Base-by-base conservation (phyloP, 2,113 vertebrate species). In the Anhinga anhinga region DNA sequence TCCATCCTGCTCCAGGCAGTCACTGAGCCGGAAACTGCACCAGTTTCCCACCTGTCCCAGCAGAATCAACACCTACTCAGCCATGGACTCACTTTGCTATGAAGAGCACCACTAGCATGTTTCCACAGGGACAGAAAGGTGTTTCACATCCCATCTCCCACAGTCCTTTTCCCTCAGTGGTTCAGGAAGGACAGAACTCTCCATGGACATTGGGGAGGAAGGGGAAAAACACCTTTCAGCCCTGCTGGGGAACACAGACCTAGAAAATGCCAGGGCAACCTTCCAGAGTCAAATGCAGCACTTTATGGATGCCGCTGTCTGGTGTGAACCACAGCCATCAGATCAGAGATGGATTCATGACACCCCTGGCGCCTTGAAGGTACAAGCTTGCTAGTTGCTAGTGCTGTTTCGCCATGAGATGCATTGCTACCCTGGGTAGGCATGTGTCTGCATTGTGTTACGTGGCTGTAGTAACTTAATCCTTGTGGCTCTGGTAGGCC, bases 381-480 rank as follows among this genome's bases (percentile, higher is more conserved):
- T 55, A 47, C 38, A 40, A 63, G 13, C 29, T 61, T 70, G 10
- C 50, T 38, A 65, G 38, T 10, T 52, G 18, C 73, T 47, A 3
- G 9, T n/a, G 52, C 52, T 53, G 20, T 7, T 42, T 53, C 44
- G 38, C 58, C 40, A 22, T 2, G 53, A 29, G 29, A 47, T 26
- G 27, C 30, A 4, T 30, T 52, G 17, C 69, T 82, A 7, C 22
- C 59, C 13, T 0, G 0, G 13, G 44, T 36, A 47, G 40, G 13
- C 1, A 1, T 8, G 17, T 45, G 71, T 29, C 85, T 61, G 36
- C n/a, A 1, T 26, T n/a, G 10, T 47, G 18, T 50, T 34, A 8
- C 2, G 3, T 17, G 85, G 55, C 53, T 70, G 49, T 11, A 40
- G 8, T 45, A 63, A 23, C 56, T 62, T 29, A 11, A 79, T 50